Percentiles rank a stretch among this genome's conserved stretches.
phyloP scores from a whole-genome alignment of 1,140 invertebrate genomes.

The Kradibia gibbosae region DNA sequence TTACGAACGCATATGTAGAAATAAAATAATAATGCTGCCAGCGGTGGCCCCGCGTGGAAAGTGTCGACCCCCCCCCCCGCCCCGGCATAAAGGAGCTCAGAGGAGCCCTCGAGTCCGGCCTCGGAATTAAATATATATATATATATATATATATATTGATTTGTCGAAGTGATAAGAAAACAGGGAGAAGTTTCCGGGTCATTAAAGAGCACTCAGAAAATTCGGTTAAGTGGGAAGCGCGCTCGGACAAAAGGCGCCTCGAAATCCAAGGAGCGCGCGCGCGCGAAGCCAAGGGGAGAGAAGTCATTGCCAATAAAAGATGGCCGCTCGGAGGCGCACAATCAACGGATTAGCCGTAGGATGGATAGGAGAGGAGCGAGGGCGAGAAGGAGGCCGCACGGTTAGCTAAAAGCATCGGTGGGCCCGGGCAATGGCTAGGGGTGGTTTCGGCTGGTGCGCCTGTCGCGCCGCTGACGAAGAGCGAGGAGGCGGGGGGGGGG shows the following conservation, averaged over 20 bases:
- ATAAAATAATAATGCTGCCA: too few species aligned
- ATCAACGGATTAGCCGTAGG: constrained; percentile 72
- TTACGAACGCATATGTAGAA: too few species aligned
- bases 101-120: neutral
- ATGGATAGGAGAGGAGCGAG: constrained; percentile 68
- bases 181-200: constrained; percentile 34
- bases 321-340: constrained; percentile 70
- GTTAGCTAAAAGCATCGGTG: constrained; percentile 73
- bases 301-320: constrained; percentile 69
- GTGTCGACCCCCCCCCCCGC: too few species aligned
- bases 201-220: constrained; percentile 47
- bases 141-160: too few species aligned
- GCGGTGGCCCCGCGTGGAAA: too few species aligned
- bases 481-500: constrained; percentile 20
- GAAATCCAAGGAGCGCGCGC: constrained; percentile 52
- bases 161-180: neutral
- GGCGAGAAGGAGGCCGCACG: constrained; percentile 53
- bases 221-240: constrained; percentile 5
- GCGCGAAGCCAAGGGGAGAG: constrained; percentile 23
- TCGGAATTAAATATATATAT: neutral
- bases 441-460: constrained; percentile 63
- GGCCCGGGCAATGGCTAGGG: constrained; percentile 68
- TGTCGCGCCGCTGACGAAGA: constrained; percentile 40
- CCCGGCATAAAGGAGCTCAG: neutral
- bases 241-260: constrained; percentile 1